These are phyloP conservation scores for Drosophila guanche DNA, from an alignment of 1,140 invertebrate genomes.

Conservation along the genomic window DNA sequence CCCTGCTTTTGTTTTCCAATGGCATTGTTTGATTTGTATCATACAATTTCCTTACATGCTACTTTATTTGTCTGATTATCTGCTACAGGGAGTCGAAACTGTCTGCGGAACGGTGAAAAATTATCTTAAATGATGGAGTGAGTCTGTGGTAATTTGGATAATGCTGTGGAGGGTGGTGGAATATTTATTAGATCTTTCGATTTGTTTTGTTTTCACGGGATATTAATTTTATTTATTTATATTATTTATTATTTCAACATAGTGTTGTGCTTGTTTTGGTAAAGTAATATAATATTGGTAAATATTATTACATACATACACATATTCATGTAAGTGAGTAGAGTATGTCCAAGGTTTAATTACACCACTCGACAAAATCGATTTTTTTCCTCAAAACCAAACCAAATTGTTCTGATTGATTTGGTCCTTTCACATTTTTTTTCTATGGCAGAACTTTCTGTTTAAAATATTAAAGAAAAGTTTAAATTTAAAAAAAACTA, in stretches of 20 bases:
- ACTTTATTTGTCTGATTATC: constrained; percentile 63
- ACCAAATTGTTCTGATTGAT: no score
- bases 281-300: constrained; percentile 33
- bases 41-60: constrained; percentile 71
- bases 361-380: no score
- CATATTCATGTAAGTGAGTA: no score
- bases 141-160: constrained; percentile 27
- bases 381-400: no score
- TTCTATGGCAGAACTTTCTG: no score
- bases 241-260: constrained; percentile 52
- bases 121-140: constrained; percentile 3
- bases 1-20: constrained; percentile 13
- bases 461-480: no score
- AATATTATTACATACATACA: constrained; percentile 45
- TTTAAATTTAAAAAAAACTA: no score
- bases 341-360: no score
- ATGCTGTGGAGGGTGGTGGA: constrained; percentile 23
- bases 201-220: constrained; percentile 6
- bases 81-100: not conserved
- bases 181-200: not conserved
- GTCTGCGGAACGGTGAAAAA: constrained; percentile 28
- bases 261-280: constrained; percentile 9
- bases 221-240: not conserved
- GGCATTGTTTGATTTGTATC: constrained; percentile 69
- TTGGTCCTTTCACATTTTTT: no score